These are phyloP conservation scores for Actias luna DNA, from an alignment of 2,888 invertebrate species.

Conservation along the genomic window DNA sequence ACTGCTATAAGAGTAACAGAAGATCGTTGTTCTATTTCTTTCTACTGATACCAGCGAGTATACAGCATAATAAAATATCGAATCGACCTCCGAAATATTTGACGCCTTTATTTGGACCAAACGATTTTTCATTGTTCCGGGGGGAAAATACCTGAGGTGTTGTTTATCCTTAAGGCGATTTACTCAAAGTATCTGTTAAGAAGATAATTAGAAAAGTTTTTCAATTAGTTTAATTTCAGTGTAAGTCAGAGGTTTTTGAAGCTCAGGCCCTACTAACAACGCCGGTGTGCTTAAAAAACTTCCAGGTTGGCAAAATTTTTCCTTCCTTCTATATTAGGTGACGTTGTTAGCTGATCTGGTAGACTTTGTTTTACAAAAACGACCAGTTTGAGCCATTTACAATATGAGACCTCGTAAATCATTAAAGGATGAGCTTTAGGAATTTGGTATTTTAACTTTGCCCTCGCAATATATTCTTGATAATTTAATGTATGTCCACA, in stretches of 20 bases:
- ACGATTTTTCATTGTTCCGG: slow-evolving; percentile 37
- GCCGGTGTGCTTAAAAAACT: slow-evolving; percentile 3
- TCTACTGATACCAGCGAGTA: not conserved
- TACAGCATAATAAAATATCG: not conserved
- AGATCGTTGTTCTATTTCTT: not conserved
- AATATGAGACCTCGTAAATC: no score
- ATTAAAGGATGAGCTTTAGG: no score
- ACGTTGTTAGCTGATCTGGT: no score
- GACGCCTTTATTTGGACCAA: slow-evolving; percentile 24
- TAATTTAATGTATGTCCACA: no score
- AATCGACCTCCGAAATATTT: slow-evolving; percentile 7
- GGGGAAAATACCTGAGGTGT: slow-evolving; percentile 74
- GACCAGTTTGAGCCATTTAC: no score
- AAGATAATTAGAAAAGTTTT: slow-evolving; percentile 81
- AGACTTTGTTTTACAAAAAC: no score
- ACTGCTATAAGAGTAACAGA: not conserved
- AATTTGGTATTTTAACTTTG: no score
- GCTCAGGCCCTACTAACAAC: slow-evolving; percentile 50
- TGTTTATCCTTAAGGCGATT: slow-evolving; percentile 79
- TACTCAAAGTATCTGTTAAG: slow-evolving; percentile 78
- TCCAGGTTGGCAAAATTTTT: not conserved
- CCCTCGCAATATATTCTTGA: no score
- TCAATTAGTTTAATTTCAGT: slow-evolving; percentile 80
- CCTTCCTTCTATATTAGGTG: not conserved
- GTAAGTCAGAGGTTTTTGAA: slow-evolving; percentile 75